These are phyloP conservation scores for Berghia stephanieae DNA, from an alignment of 1,140 invertebrate species.

Conservation along the genomic window DNA sequence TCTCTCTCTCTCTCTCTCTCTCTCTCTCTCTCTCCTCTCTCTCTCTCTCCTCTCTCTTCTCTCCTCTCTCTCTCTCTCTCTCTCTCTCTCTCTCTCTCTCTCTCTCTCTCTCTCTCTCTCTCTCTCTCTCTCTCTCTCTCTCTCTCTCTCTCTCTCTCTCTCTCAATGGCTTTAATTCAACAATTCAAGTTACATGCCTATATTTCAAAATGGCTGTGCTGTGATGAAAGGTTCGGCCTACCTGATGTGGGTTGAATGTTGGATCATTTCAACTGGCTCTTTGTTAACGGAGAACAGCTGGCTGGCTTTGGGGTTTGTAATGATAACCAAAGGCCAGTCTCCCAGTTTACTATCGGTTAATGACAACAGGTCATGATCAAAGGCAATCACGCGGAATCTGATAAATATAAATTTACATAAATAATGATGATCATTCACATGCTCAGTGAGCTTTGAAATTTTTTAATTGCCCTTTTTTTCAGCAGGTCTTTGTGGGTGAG, in stretches of 20 bases:
- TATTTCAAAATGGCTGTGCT: background rate
- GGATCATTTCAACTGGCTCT: slow-evolving; percentile 78
- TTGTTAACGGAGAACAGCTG: slow-evolving; percentile 77
- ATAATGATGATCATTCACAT: background rate
- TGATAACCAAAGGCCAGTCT: slow-evolving; percentile 82
- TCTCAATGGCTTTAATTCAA: background rate
- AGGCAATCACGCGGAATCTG: slow-evolving; percentile 82
- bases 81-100: too few species aligned
- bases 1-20: too few species aligned
- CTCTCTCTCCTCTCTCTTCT: too few species aligned
- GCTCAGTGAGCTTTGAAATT: too few species aligned
- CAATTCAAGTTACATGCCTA: background rate
- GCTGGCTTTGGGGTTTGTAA: slow-evolving; percentile 90
- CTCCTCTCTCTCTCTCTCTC: too few species aligned
- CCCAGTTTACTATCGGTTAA: slow-evolving; percentile 81
- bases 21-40: too few species aligned
- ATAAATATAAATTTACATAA: slow-evolving; percentile 35
- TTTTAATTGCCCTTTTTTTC: too few species aligned
- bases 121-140: too few species aligned
- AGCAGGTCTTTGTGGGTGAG: too few species aligned
- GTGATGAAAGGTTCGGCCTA: slow-evolving; percentile 45
- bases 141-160: too few species aligned
- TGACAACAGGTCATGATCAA: slow-evolving; percentile 91
- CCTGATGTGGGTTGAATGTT: slow-evolving; percentile 82
- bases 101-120: too few species aligned